A percentile compares a stretch with the other conserved stretches of the same genome.
Evolutionary conservation across 2,888 invertebrate species (phyloP).

Genomic region (Pristionchus mayeri): DNA sequence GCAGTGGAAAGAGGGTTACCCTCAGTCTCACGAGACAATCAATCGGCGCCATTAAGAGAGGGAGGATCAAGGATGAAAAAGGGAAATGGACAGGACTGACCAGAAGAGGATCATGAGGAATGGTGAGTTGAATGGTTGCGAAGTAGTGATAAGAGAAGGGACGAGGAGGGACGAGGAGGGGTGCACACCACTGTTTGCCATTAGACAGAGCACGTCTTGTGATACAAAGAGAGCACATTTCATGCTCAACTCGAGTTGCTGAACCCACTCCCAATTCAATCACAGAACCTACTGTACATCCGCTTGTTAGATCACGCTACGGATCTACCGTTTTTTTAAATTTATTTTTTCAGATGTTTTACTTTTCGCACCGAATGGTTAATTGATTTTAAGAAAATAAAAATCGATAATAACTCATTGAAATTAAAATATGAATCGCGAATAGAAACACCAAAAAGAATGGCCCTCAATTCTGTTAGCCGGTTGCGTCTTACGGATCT

Average conservation of each 20-base stretch:
- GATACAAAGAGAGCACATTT: neutral
- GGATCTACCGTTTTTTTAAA: neutral
- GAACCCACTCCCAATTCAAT: neutral
- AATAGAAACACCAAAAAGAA: too few species aligned
- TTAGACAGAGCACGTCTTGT: constrained; percentile 8
- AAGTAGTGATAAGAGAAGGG: constrained; percentile 4
- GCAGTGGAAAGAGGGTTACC: neutral
- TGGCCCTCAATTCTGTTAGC: neutral
- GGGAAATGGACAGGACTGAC: neutral
- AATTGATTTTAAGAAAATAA: neutral
- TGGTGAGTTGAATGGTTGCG: neutral
- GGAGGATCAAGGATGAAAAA: constrained; percentile 14
- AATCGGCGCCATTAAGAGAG: constrained; percentile 2
- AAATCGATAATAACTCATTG: neutral
- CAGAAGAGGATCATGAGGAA: neutral
- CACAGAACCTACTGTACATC: neutral
- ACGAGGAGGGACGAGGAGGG: too few species aligned
- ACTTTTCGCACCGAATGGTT: neutral
- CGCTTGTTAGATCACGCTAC: neutral
- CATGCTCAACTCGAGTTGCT: neutral
- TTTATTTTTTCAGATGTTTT: neutral
- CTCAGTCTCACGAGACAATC: constrained; percentile 26
- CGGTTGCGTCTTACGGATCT: neutral
- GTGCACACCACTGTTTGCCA: constrained; percentile 7
- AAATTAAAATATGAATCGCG: too few species aligned